A percentile compares a stretch with the other conserved stretches of the same genome.
Conservation (phyloP, 2,113 vertebrate genomes). For the Choloepus hoffmanni region DNA sequence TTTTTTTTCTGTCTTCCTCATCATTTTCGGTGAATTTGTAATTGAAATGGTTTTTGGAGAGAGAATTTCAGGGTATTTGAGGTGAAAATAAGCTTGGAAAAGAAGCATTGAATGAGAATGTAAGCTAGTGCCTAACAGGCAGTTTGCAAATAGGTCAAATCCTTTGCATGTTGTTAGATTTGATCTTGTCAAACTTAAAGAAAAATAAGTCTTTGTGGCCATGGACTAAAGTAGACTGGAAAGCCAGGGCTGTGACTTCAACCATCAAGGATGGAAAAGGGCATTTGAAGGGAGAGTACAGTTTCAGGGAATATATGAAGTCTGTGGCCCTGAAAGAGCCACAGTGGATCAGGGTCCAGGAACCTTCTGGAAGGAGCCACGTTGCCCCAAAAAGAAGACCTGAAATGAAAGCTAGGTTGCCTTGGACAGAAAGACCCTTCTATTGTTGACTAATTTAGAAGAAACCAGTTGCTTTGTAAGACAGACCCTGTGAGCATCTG, state of each 20-base stretch:
- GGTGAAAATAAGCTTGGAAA: neutral
- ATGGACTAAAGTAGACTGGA: rapidly evolving
- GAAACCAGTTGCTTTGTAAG: neutral
- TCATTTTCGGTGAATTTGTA: conserved; percentile 53
- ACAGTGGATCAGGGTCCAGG: rapidly evolving
- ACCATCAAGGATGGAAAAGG: neutral
- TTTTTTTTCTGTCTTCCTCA: conserved; percentile 4
- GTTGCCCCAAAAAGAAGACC: neutral
- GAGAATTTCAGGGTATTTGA: neutral
- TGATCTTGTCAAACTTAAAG: neutral
- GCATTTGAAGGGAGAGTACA: neutral
- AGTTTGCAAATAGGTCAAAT: neutral
- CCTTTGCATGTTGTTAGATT: neutral
- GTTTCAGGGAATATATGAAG: neutral
- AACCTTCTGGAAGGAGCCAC: neutral
- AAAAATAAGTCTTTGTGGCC: neutral
- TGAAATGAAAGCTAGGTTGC: neutral
- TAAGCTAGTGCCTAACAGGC: neutral
- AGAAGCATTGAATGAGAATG: neutral
- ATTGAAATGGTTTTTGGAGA: conserved; percentile 47
- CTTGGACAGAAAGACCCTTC: neutral
- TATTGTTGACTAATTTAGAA: neutral
- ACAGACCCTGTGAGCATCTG: neutral
- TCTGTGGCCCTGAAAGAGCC: neutral
- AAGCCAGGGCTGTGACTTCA: neutral